Percentiles rank a stretch among this genome's conserved stretches.
phyloP scores from a whole-genome alignment of 2,113 vertebrate genomes.

The Actenoides hombroni region DNA sequence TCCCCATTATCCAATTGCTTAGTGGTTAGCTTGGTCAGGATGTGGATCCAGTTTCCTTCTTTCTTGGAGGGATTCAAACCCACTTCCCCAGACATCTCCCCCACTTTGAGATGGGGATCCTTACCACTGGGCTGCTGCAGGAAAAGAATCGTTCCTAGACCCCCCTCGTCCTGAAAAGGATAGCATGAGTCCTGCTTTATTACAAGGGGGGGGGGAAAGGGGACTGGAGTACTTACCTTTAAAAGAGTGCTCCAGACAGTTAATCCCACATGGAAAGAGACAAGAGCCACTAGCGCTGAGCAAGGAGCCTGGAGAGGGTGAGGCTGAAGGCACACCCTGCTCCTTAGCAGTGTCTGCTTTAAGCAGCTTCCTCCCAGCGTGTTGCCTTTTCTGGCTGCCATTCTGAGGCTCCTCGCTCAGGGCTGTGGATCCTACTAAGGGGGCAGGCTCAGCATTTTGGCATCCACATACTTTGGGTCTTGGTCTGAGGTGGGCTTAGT shows the following conservation, averaged over 20 bases:
- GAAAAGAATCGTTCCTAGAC: neutral
- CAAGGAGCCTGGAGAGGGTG: neutral
- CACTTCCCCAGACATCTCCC: neutral
- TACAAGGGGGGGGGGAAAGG: neutral
- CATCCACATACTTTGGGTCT: neutral
- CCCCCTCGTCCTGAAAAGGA: neutral
- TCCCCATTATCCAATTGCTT: neutral
- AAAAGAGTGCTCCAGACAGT: neutral
- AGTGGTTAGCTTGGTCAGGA: neutral
- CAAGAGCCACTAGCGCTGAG: neutral
- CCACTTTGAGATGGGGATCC: neutral
- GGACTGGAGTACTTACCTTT: neutral
- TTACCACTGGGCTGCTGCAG: neutral
- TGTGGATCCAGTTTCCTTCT: neutral
- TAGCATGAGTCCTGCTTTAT: neutral
- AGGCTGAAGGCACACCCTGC: neutral
- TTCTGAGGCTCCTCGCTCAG: neutral
- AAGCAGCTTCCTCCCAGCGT: neutral
- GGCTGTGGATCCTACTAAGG: neutral
- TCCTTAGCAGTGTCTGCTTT: neutral
- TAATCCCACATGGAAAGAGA: neutral
- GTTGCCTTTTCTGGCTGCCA: neutral
- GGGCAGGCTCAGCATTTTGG: neutral
- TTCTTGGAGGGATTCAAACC: neutral
- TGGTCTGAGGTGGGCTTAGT: neutral